These are phyloP conservation scores for Podotricha telesiphe DNA, from an alignment of 2,888 invertebrate species.

Conservation along the genomic window DNA sequence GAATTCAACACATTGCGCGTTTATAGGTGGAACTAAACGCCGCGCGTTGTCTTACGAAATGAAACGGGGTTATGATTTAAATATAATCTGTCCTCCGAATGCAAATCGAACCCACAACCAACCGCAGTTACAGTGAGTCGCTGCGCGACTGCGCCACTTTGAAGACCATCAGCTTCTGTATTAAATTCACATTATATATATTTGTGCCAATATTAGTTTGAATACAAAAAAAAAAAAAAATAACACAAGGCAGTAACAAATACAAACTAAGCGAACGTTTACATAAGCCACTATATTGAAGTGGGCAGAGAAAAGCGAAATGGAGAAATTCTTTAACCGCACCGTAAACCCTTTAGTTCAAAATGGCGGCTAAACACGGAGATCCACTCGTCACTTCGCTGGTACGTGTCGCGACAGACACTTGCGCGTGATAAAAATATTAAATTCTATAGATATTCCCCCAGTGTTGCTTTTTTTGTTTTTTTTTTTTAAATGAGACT, in stretches of 20 bases:
- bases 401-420: constrained; percentile 60
- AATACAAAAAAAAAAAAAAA: neutral
- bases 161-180: too few relatives aligned
- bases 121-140: too few relatives aligned
- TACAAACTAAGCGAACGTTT: constrained; percentile 34
- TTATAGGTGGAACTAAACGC: too few relatives aligned
- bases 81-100: too few relatives aligned
- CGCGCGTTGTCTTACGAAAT: too few relatives aligned
- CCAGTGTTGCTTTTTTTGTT: constrained; percentile 28
- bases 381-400: constrained; percentile 58
- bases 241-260: too few relatives aligned
- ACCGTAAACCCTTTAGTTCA: constrained; percentile 60
- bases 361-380: constrained; percentile 63
- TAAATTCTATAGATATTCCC: constrained; percentile 43
- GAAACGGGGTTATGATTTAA: too few relatives aligned
- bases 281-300: constrained; percentile 49
- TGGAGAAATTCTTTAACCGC: constrained; percentile 54
- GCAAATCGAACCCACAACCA: too few relatives aligned
- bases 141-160: too few relatives aligned
- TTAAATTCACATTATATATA: too few relatives aligned
- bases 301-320: constrained; percentile 52
- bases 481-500: constrained; percentile 29
- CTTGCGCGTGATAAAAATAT: constrained; percentile 50
- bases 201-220: neutral
- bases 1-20: too few relatives aligned